These are phyloP conservation scores for Drosophila chauvacae DNA, from an alignment of 1,140 invertebrate species.

Conservation along the genomic window DNA sequence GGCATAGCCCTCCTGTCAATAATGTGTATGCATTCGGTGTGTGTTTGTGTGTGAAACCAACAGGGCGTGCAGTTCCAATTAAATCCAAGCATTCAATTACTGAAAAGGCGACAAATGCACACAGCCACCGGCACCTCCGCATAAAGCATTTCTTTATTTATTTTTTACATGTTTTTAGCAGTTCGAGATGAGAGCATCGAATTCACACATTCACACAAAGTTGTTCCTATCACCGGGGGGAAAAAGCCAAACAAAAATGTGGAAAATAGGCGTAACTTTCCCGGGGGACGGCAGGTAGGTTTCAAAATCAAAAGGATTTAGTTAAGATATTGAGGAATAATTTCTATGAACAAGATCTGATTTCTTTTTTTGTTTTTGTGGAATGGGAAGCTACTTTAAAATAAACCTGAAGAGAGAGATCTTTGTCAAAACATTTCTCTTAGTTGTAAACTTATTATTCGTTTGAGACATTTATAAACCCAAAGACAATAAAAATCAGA, in stretches of 20 bases:
- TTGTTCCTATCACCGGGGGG: constrained; percentile 8
- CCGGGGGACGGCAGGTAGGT: background rate
- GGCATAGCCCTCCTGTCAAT: constrained; percentile 65
- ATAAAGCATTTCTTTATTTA: constrained; percentile 15
- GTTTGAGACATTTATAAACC: background rate
- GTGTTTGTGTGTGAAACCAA: constrained; percentile 64
- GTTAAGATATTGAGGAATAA: background rate
- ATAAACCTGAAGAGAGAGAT: background rate
- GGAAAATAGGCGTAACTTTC: constrained; percentile 28
- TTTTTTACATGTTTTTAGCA: constrained; percentile 15
- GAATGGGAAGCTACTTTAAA: background rate
- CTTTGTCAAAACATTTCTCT: background rate
- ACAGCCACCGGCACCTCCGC: constrained; percentile 18
- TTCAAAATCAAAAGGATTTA: background rate
- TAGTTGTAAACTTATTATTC: background rate
- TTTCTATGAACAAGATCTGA: background rate
- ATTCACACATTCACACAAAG: constrained; percentile 25
- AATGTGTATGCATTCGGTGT: constrained; percentile 74
- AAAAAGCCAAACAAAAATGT: background rate
- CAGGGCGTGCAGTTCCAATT: constrained; percentile 80
- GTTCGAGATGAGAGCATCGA: constrained; percentile 32
- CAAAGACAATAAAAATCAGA: background rate
- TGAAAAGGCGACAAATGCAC: constrained; percentile 48
- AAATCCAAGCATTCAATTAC: constrained; percentile 77
- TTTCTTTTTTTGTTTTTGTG: background rate